phyloP scores from a whole-genome alignment of 2,797 vertebrate species.

The Pachyuromys duprasi region DNA sequence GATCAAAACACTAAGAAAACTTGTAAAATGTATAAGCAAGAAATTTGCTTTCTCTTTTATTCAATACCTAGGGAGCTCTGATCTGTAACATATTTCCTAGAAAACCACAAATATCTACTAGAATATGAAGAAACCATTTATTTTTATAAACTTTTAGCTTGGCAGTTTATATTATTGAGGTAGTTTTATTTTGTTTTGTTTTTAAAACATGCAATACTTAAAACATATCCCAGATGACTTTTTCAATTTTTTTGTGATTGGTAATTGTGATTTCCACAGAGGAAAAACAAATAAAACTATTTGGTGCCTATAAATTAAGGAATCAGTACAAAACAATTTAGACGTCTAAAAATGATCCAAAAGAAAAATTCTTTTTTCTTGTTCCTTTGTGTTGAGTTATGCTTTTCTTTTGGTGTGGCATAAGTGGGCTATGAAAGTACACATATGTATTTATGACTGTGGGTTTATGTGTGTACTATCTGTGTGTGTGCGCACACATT shows the following conservation, averaged over 20 bases:
- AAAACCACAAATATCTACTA: not conserved
- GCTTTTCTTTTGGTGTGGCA: not conserved
- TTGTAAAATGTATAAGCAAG: not conserved
- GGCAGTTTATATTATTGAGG: not conserved
- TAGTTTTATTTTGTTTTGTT: not conserved
- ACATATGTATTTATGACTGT: not conserved
- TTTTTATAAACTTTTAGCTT: constrained; percentile 10
- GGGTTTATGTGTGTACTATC: fast-evolving
- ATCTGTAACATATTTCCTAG: not conserved
- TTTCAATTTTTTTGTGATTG: not conserved
- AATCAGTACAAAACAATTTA: constrained; percentile 29
- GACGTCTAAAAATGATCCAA: constrained; percentile 63
- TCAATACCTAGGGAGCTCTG: not conserved
- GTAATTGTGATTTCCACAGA: constrained; percentile 36
- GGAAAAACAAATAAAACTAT: not conserved
- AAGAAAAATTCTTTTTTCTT: constrained; percentile 47
- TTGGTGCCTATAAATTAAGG: constrained; percentile 56
- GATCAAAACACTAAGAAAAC: not conserved
- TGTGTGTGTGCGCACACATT: not conserved
- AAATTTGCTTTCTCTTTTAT: constrained; percentile 2
- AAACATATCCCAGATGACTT: not conserved
- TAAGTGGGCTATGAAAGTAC: fast-evolving
- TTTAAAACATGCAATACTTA: constrained; percentile 55
- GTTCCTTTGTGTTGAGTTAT: not conserved
- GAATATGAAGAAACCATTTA: constrained; percentile 16